A percentile compares a stretch with the other conserved stretches of the same genome.
phyloP scores from a whole-genome alignment of 2,797 vertebrate species.

The Emydoidea blandingii region DNA sequence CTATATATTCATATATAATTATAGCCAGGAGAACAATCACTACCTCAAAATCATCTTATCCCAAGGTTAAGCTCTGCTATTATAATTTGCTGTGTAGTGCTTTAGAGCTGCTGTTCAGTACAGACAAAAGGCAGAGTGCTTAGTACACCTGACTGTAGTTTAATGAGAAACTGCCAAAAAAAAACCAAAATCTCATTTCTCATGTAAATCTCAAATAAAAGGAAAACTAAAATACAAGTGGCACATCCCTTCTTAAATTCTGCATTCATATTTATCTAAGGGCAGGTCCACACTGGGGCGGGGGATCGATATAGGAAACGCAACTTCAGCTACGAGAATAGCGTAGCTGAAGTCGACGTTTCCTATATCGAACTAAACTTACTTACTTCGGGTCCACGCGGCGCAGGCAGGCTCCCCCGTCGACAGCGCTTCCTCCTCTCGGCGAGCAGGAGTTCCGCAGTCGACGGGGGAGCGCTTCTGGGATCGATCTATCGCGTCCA shows the following conservation, averaged over 20 bases:
- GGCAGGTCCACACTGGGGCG: no score
- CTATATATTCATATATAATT: neutral
- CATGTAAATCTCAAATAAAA: constrained; percentile 12
- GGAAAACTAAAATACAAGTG: neutral
- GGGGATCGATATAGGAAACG: no score
- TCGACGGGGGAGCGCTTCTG: no score
- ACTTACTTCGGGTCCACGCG: no score
- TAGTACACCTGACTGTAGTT: neutral
- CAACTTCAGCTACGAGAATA: no score
- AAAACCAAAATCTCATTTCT: neutral
- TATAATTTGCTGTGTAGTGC: constrained; percentile 15
- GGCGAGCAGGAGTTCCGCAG: no score
- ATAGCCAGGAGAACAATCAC: neutral
- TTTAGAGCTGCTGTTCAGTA: constrained; percentile 9
- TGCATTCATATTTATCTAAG: neutral
- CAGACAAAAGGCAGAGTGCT: neutral
- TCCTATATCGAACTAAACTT: no score
- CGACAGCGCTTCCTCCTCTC: no score
- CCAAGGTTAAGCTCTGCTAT: neutral
- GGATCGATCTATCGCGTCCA: no score
- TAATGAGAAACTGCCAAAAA: constrained; percentile 30
- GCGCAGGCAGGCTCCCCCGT: no score
- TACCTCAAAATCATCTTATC: neutral
- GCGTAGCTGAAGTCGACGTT: no score
- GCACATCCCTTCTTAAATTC: neutral